Conservation (phyloP, 1,140 invertebrate species). For the Panulirus ornatus region DNA sequence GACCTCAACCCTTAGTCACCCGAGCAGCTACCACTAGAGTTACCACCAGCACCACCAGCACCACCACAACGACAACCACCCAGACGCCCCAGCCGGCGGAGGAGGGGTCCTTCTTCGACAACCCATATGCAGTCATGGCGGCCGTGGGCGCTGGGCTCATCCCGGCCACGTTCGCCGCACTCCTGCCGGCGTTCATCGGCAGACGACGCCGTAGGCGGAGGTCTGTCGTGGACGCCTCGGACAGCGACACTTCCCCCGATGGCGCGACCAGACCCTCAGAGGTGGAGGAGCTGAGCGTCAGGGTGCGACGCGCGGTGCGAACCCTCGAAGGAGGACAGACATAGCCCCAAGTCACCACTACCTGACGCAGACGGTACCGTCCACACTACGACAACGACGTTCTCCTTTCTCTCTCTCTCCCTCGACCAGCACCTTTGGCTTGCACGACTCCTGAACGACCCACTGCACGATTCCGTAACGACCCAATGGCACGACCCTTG, state of each 20-base stretch:
- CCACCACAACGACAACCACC: conserved; percentile 12
- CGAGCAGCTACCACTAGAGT: conserved; percentile 7
- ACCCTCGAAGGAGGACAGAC: not conserved
- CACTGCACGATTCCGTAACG: not conserved
- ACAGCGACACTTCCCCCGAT: not conserved
- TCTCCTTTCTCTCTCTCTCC: not conserved
- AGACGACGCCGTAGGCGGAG: conserved; percentile 38
- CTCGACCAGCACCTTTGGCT: not conserved
- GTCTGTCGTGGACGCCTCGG: too few relatives aligned
- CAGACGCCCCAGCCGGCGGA: not conserved
- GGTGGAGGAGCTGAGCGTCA: conserved; percentile 13
- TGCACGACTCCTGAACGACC: too few relatives aligned
- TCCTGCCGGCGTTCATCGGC: conserved; percentile 54
- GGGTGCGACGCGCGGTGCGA: conserved; percentile 33
- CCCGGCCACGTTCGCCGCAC: conserved; percentile 50
- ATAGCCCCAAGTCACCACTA: not conserved
- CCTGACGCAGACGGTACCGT: conserved; percentile 41
- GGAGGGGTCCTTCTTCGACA: conserved; percentile 8
- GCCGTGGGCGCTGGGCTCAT: conserved; percentile 54
- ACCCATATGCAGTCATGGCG: conserved; percentile 62
- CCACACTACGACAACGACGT: not conserved
- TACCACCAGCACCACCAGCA: conserved; percentile 40
- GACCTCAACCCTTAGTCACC: not conserved
- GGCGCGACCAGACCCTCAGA: not conserved
- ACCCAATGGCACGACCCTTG: not conserved